phyloP scores from a whole-genome alignment of 1,140 invertebrate species.

The Octopus sinensis region DNA sequence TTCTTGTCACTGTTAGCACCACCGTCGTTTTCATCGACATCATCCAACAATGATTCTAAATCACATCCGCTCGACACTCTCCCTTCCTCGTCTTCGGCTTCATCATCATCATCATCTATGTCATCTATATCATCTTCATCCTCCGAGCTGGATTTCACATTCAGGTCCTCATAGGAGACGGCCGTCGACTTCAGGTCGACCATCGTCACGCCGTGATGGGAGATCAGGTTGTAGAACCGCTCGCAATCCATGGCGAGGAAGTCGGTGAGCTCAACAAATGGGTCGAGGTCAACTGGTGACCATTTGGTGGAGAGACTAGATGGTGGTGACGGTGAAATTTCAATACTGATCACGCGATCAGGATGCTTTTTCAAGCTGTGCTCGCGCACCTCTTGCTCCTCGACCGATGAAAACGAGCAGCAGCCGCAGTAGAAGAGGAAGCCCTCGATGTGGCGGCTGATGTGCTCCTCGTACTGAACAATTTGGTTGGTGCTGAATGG shows the following conservation, averaged over 20 bases:
- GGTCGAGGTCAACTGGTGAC: not conserved
- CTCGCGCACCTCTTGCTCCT: not conserved
- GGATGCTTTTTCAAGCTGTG: not conserved
- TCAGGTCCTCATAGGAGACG: not conserved
- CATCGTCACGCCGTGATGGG: not conserved
- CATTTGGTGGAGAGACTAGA: constrained; percentile 4
- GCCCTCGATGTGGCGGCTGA: not conserved
- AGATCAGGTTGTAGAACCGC: not conserved
- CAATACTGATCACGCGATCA: not conserved
- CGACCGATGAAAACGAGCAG: not conserved
- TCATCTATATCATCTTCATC: not conserved
- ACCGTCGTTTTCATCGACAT: not conserved
- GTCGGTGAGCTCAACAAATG: not conserved
- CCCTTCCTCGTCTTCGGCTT: not conserved
- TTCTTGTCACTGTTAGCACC: not conserved
- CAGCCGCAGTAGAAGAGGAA: constrained; percentile 7
- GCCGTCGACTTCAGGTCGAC: constrained; percentile 3
- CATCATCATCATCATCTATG: not conserved
- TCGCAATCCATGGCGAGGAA: constrained; percentile 2
- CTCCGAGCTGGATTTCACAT: not conserved
- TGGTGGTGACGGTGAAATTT: not conserved
- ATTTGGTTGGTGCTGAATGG: not conserved
- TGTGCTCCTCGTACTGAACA: not conserved
- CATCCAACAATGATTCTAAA: not conserved
- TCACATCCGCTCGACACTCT: not conserved